Evolutionary conservation across 2,797 vertebrate genomes (phyloP), one percentile per base, ranked within the genome.

Genomic region (Hydrolagus colliei): DNA sequence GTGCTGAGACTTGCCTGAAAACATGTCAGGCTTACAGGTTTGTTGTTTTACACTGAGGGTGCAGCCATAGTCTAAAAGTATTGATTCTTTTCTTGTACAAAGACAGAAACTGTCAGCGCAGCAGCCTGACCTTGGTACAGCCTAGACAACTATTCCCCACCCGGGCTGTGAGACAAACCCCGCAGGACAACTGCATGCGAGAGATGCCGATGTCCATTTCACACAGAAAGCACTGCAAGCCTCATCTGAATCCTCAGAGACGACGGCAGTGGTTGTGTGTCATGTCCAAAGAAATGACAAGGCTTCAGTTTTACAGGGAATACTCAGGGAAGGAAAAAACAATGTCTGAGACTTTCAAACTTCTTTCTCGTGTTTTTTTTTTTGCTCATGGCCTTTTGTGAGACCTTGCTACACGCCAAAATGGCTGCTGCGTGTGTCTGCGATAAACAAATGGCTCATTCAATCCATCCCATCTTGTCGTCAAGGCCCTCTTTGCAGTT

Each of bases 51-150:
- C 97, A 97, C 96, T 91, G 93, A 97, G 96, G 96, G 97, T 96
- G 96, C 94, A 95, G 96, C 96, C 96, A 96, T 96, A 96, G 96
- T 98, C 96, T 96, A 92, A 96, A 96, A 96, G 96, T 98, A 98
- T 97, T 97, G 97, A 98, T 98, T 98, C 96, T 95, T 96, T 94
- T 93, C 96, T 98, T 96, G 96, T 97, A 95, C 94, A 92, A 94
- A 98, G 95, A 96, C 96, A 97, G 96, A 96, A 98, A 96, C 96
- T 97, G 97, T 97, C 97, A 98, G 96, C 95, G 94, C 91, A 95
- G 95, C 96, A 93, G 94, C 92, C 95, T 96, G 96, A 96, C 97
- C 97, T 97, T 95, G 95, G 95, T 95, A 91, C 91, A 92, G 92
- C 87, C 89, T 89, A 93, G 94, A 94, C 94, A 95, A 92, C 93